Percentiles rank a stretch among this genome's conserved stretches.
Conservation (phyloP, 2,888 invertebrate species). For the Acanthosepion pharaonis region DNA sequence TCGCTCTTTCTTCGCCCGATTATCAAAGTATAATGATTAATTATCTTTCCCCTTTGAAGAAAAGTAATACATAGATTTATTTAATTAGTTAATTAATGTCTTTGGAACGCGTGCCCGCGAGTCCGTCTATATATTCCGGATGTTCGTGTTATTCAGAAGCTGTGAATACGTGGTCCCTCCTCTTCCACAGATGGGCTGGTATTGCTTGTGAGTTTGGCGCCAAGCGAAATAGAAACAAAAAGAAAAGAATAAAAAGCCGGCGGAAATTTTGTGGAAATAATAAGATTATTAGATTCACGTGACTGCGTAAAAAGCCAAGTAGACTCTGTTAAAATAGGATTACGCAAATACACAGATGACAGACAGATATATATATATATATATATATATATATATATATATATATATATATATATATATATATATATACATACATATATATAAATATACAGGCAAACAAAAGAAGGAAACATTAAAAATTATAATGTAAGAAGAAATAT, state of each 20-base stretch:
- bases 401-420: too few species aligned
- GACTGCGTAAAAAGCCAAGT: background rate
- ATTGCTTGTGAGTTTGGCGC: constrained; percentile 20
- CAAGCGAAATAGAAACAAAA: background rate
- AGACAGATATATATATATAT: background rate
- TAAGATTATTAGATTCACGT: constrained; percentile 20
- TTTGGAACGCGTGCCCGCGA: background rate
- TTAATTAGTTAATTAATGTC: background rate
- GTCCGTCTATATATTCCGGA: background rate
- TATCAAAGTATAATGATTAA: background rate
- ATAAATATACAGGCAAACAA: too few species aligned
- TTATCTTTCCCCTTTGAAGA: background rate
- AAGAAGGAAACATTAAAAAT: too few species aligned
- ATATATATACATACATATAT: too few species aligned
- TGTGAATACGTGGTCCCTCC: background rate
- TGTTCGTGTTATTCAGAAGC: background rate
- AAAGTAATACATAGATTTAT: background rate
- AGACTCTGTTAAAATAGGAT: background rate
- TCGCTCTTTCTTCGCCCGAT: background rate
- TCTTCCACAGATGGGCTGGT: background rate
- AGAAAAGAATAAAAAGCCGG: background rate
- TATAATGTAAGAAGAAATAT: too few species aligned
- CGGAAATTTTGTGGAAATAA: background rate
- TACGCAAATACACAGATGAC: background rate
- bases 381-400: background rate